Conservation (phyloP, 2,113 vertebrate species). For the Ammodytes marinus region DNA sequence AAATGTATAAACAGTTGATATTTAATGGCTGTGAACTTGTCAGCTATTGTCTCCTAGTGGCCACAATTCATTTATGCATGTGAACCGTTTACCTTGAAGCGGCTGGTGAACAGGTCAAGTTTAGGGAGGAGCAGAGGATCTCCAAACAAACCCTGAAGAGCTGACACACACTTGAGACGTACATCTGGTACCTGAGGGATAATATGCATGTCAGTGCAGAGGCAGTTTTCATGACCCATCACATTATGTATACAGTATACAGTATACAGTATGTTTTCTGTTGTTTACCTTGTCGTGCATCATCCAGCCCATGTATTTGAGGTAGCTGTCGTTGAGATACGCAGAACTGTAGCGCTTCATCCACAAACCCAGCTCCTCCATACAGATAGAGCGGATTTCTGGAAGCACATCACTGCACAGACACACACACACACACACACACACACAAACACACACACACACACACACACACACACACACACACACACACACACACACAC, state of each 20-base stretch:
- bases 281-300: conserved; percentile 89
- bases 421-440: not conserved
- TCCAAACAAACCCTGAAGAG: conserved; percentile 88
- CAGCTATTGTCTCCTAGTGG: not conserved
- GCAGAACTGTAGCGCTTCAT: conserved; percentile 88
- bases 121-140: conserved; percentile 85
- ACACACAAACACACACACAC: not conserved
- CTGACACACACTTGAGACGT: conserved; percentile 89
- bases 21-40: not conserved
- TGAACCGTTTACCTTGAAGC: conserved; percentile 88
- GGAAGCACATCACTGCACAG: conserved; percentile 88
- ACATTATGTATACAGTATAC: not conserved
- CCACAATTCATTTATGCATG: not conserved
- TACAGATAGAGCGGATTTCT: conserved; percentile 90
- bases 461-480: not conserved
- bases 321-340: conserved; percentile 91
- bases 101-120: conserved; percentile 91
- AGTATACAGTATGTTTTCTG: not conserved
- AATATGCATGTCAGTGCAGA: conserved; percentile 1
- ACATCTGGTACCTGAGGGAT: conserved; percentile 89
- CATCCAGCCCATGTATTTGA: conserved; percentile 95
- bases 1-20: not conserved
- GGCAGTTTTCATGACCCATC: not conserved
- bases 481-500: not conserved
- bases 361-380: conserved; percentile 91